phyloP scores from a whole-genome alignment of 1,140 invertebrate genomes.

The Hycleus cichorii region DNA sequence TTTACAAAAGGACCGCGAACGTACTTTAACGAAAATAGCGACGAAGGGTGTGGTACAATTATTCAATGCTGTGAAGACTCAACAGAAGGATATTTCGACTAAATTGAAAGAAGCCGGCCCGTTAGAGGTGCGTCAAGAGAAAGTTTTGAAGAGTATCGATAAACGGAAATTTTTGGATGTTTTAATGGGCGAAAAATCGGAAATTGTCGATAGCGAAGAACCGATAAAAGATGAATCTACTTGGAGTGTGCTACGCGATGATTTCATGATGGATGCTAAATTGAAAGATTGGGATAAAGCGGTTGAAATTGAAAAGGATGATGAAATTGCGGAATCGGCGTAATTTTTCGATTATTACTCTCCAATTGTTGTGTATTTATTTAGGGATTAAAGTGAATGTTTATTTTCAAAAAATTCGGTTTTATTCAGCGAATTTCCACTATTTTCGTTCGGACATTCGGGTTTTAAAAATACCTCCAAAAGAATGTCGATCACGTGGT shows the following conservation, averaged over 20 bases:
- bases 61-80: conserved; percentile 82
- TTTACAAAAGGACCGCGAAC: conserved; percentile 65
- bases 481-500: too few species aligned
- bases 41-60: conserved; percentile 87
- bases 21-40: conserved; percentile 70
- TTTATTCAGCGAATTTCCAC: too few species aligned
- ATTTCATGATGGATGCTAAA: conserved; percentile 82
- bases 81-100: conserved; percentile 70
- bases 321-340: conserved; percentile 21
- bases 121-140: conserved; percentile 74
- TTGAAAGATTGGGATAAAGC: conserved; percentile 89
- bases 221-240: conserved; percentile 44
- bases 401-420: too few species aligned
- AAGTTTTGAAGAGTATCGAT: conserved; percentile 72
- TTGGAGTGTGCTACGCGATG: conserved; percentile 59
- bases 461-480: too few species aligned
- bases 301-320: conserved; percentile 37
- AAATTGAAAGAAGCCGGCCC: conserved; percentile 65
- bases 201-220: conserved; percentile 42
- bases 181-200: conserved; percentile 65
- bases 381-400: too few species aligned
- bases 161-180: conserved; percentile 77
- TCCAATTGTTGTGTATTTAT: too few species aligned
- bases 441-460: too few species aligned
- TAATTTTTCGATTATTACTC: background rate